A percentile compares a stretch with the other conserved stretches of the same genome.
phyloP scores from a whole-genome alignment of 2,797 vertebrate genomes.

The Australoheros facetus region DNA sequence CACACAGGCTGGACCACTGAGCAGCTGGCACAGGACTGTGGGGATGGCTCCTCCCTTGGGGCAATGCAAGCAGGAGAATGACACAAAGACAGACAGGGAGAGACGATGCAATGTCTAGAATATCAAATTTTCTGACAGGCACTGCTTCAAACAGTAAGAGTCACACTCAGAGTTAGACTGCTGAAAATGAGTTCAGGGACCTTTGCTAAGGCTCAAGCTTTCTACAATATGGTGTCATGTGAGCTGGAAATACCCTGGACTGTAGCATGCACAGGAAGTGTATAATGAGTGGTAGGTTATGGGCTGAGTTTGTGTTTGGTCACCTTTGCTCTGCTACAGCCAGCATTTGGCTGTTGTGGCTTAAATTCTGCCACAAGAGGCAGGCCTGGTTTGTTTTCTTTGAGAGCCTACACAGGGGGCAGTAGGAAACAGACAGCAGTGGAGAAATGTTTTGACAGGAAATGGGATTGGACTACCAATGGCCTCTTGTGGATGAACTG shows the following conservation, averaged over 20 bases:
- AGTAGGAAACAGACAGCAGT: constrained; percentile 56
- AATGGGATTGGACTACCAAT: constrained; percentile 72
- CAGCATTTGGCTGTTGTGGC: constrained; percentile 55
- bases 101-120: constrained; percentile 64
- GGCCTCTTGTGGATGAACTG: constrained; percentile 63
- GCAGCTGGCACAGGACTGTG: constrained; percentile 73
- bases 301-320: constrained; percentile 66
- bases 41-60: constrained; percentile 75
- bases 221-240: constrained; percentile 33
- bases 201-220: constrained; percentile 29
- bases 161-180: constrained; percentile 44
- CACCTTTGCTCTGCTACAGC: constrained; percentile 65
- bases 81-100: constrained; percentile 76
- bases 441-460: constrained; percentile 72
- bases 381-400: constrained; percentile 66
- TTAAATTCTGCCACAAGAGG: constrained; percentile 59
- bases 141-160: constrained; percentile 48
- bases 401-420: constrained; percentile 51
- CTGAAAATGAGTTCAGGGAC: constrained; percentile 53
- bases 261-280: constrained; percentile 59
- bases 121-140: constrained; percentile 75
- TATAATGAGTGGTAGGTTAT: constrained; percentile 57
- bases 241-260: constrained; percentile 42
- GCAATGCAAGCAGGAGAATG: constrained; percentile 57
- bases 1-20: constrained; percentile 77